phyloP scores from a whole-genome alignment of 2,888 invertebrate species.

The Pristionchus arcanus region DNA sequence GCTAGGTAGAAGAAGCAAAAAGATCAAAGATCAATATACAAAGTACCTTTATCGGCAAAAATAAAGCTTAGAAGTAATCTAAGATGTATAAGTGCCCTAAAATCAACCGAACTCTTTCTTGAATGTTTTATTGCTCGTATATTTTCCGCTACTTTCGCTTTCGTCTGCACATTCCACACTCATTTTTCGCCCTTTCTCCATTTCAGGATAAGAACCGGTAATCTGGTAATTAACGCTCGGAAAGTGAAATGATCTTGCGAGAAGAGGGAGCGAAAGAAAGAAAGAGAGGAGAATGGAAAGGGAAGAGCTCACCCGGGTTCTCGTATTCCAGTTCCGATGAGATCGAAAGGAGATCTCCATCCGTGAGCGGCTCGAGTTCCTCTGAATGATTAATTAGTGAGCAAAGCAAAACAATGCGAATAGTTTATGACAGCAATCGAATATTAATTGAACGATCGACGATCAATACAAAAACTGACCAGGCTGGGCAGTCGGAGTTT shows the following conservation, averaged over 20 bases:
- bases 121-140: neutral
- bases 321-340: conserved; percentile 55
- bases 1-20: too few species aligned
- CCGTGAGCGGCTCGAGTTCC: conserved; percentile 48
- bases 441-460: neutral
- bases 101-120: neutral
- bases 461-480: neutral
- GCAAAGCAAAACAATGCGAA: neutral
- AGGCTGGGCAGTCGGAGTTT: neutral
- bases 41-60: too few species aligned
- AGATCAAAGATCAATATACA: too few species aligned
- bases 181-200: neutral
- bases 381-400: conserved; percentile 25
- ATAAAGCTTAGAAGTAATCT: too few species aligned
- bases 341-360: conserved; percentile 40
- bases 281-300: conserved; percentile 3
- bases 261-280: neutral
- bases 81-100: too few species aligned
- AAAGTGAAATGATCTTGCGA: conserved; percentile 41
- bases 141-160: neutral
- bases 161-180: neutral
- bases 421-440: neutral
- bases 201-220: neutral
- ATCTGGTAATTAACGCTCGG: conserved; percentile 36
- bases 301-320: conserved; percentile 34